These are phyloP conservation scores for Anthoscopus minutus DNA, from an alignment of 2,113 vertebrate species.

Conservation along the genomic window DNA sequence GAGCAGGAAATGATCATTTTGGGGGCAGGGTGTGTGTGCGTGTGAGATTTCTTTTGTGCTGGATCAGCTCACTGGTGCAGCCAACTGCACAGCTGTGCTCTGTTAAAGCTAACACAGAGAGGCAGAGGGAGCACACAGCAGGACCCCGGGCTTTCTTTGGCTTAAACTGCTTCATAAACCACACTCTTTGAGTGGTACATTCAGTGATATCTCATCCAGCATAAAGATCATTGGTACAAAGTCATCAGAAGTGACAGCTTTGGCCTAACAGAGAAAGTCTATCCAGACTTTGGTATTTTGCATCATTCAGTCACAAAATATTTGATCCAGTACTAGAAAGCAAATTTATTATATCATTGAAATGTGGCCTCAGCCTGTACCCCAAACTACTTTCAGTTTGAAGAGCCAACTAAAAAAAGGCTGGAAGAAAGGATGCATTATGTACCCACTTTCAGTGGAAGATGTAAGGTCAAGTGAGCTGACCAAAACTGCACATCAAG, in stretches of 20 bases:
- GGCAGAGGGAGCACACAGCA: not conserved
- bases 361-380: not conserved
- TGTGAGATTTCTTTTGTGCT: not conserved
- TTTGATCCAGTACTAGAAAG: not conserved
- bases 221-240: conserved; percentile 1
- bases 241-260: conserved; percentile 7
- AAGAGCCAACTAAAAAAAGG: not conserved
- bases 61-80: not conserved
- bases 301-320: not conserved
- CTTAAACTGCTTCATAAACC: not conserved
- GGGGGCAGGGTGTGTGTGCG: not conserved
- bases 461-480: conserved; percentile 20
- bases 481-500: not conserved
- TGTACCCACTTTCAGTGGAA: not conserved
- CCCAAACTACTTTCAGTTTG: not conserved
- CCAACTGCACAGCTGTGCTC: not conserved
- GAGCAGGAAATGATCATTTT: not conserved
- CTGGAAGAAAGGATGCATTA: conserved; percentile 24
- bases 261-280: not conserved
- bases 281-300: not conserved
- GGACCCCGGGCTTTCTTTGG: not conserved
- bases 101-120: not conserved
- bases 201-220: not conserved
- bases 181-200: not conserved
- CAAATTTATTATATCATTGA: not conserved